Conservation (phyloP, 2,113 vertebrate genomes). For the Grus americana region DNA sequence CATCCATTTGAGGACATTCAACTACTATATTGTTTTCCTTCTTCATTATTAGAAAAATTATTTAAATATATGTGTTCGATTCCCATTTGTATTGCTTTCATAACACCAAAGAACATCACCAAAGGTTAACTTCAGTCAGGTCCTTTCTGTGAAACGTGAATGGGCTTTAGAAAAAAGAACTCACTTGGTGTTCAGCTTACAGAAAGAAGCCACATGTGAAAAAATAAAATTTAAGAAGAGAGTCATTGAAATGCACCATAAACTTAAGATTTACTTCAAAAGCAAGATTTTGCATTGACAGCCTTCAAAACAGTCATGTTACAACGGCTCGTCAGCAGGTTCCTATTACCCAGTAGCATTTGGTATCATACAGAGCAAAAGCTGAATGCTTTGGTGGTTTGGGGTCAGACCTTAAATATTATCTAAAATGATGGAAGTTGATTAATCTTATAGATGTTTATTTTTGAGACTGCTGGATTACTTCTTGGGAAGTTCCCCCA, state of each 20-base stretch:
- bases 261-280: not conserved
- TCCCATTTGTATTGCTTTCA: not conserved
- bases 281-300: not conserved
- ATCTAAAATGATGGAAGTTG: not conserved
- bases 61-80: not conserved
- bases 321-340: not conserved
- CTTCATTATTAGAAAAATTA: not conserved
- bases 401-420: not conserved
- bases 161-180: not conserved
- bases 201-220: not conserved
- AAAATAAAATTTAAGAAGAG: not conserved
- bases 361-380: not conserved
- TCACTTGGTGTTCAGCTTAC: not conserved
- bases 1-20: not conserved
- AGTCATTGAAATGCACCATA: not conserved
- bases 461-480: not conserved
- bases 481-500: not conserved
- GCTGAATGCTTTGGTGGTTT: not conserved
- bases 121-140: not conserved
- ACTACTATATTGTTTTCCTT: not conserved
- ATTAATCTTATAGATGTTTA: not conserved
- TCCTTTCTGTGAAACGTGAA: not conserved
- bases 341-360: too few species aligned
- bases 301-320: not conserved
- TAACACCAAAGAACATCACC: not conserved